Conservation (phyloP, 2,113 vertebrate genomes). For the Alexandromys fortis region DNA sequence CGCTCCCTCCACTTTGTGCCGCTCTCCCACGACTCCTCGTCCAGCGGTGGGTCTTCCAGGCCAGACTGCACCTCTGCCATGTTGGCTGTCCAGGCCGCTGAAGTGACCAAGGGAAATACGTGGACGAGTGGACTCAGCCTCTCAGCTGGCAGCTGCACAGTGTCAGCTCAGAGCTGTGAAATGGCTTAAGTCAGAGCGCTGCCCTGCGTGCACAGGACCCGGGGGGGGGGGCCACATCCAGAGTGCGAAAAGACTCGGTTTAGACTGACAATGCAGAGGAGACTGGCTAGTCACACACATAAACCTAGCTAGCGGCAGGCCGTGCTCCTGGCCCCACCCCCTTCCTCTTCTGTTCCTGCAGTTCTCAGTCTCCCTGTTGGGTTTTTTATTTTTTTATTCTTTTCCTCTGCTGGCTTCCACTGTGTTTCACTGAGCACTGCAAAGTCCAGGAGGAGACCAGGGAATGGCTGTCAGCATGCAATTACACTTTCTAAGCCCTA, state of each 20-base stretch:
- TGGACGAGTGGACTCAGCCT: not conserved
- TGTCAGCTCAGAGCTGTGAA: not conserved
- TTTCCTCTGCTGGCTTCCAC: not conserved
- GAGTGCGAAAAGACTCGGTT: not conserved
- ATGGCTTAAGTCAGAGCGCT: not conserved
- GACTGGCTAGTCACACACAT: not conserved
- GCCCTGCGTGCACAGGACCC: rapidly evolving
- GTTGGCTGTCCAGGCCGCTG: not conserved
- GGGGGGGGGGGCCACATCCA: too few relatives aligned
- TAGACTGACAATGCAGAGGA: not conserved
- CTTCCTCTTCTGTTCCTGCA: not conserved
- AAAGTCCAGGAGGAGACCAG: not conserved
- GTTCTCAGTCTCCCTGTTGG: not conserved
- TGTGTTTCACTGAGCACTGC: not conserved
- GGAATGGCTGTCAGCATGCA: not conserved
- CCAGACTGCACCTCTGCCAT: not conserved
- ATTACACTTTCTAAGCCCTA: not conserved
- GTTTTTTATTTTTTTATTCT: not conserved
- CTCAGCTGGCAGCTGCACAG: not conserved
- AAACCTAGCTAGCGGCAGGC: not conserved
- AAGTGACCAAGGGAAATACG: not conserved
- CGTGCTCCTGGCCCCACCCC: not conserved
- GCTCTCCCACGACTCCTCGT: not conserved
- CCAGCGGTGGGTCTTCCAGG: not conserved
- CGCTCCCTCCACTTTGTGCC: not conserved